Percentiles rank a stretch among this genome's conserved stretches.
These are phyloP conservation scores for Beris chalybata DNA, from an alignment of 2,888 invertebrate genomes.

Conservation along the genomic window DNA sequence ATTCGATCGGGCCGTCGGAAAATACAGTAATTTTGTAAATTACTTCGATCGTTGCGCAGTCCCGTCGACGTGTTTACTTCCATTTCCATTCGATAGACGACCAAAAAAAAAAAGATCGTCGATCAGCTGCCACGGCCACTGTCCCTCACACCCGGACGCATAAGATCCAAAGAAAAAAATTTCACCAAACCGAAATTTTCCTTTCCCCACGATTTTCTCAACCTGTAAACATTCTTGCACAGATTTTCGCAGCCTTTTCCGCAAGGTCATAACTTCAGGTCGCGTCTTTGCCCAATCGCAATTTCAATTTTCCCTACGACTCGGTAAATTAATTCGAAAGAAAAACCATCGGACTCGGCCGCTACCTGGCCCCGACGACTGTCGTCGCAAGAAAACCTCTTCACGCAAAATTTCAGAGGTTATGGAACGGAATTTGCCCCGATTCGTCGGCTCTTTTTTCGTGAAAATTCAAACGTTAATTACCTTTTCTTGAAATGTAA, in stretches of 20 bases:
- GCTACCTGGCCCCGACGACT: no score
- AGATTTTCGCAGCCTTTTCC: no score
- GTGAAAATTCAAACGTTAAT: slow-evolving; percentile 6
- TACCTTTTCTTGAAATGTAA: slow-evolving; percentile 24
- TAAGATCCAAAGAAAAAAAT: neutral
- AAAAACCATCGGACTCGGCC: no score
- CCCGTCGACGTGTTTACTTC: slow-evolving; percentile 27
- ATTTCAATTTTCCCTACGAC: neutral
- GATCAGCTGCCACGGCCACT: neutral
- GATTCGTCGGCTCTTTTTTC: neutral
- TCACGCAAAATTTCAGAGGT: slow-evolving; percentile 7
- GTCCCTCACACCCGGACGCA: slow-evolving; percentile 2
- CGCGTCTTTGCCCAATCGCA: neutral
- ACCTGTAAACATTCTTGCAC: neutral
- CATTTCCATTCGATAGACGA: neutral
- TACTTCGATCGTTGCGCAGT: neutral
- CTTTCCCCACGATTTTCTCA: slow-evolving; percentile 4
- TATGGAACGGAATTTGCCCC: slow-evolving; percentile 19
- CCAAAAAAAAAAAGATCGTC: neutral
- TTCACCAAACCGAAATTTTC: slow-evolving; percentile 6
- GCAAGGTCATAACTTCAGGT: neutral
- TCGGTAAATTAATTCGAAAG: neutral
- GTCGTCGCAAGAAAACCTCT: neutral
- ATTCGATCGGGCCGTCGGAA: no score
- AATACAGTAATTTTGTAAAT: no score